Evolutionary conservation across 2,113 vertebrate genomes (phyloP).

Genomic region (Haliaeetus leucogaster): DNA sequence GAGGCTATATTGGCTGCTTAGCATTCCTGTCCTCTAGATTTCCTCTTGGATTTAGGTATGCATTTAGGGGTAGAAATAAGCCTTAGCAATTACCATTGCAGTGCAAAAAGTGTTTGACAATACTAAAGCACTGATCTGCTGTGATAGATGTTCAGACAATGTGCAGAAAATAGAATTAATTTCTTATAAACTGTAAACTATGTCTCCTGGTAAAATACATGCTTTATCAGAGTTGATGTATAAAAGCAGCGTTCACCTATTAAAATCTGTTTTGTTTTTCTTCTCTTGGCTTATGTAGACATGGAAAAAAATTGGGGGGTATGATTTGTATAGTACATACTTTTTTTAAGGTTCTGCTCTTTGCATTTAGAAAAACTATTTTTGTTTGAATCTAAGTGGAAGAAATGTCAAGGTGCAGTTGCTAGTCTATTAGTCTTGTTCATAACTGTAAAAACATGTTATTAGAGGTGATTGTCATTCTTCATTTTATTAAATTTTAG

Average conservation of each 20-base stretch:
- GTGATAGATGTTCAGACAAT: neutral
- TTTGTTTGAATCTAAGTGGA: neutral
- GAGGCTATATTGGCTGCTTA: neutral
- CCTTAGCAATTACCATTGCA: neutral
- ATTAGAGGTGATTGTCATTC: neutral
- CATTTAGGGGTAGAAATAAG: neutral
- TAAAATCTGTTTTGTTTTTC: neutral
- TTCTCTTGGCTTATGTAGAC: neutral
- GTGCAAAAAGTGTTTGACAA: neutral
- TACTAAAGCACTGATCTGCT: neutral
- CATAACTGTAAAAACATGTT: neutral
- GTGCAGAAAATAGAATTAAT: neutral
- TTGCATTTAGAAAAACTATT: neutral
- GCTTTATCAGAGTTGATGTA: neutral
- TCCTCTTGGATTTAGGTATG: neutral
- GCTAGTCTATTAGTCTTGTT: neutral
- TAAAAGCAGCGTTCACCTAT: neutral
- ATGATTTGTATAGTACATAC: neutral
- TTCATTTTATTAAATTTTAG: neutral
- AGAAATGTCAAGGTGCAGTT: neutral
- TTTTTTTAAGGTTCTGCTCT: neutral
- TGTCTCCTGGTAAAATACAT: neutral
- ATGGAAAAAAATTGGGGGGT: neutral
- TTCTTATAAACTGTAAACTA: neutral
- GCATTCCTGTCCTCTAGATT: neutral